These are phyloP conservation scores for Ephestia elutella DNA, from an alignment of 1,140 invertebrate species.

Conservation along the genomic window DNA sequence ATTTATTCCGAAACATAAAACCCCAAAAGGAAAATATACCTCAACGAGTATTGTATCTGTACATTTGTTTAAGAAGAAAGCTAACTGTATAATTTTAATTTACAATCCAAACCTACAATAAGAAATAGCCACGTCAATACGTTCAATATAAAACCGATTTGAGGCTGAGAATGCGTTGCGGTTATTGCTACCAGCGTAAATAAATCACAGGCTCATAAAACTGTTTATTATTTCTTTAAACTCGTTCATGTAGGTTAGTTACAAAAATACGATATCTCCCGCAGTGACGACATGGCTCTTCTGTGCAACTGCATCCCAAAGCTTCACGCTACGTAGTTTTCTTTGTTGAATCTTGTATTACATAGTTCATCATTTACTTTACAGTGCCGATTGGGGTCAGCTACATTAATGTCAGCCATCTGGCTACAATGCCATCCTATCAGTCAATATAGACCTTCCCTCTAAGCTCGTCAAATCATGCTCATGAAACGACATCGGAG, in stretches of 20 bases:
- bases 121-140: background rate
- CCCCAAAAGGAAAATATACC: background rate
- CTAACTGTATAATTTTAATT: too few relatives aligned
- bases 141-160: background rate
- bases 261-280: conserved; percentile 24
- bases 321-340: conserved; percentile 13
- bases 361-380: too few relatives aligned
- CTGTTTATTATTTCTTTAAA: background rate
- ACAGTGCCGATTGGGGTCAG: background rate
- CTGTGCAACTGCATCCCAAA: conserved; percentile 32
- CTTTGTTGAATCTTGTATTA: conserved; percentile 7
- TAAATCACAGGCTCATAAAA: conserved; percentile 4
- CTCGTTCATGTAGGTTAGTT: background rate
- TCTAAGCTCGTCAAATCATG: too few relatives aligned
- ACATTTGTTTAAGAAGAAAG: too few relatives aligned
- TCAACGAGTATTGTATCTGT: too few relatives aligned
- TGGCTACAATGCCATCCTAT: background rate
- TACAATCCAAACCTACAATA: too few relatives aligned
- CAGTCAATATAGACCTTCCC: too few relatives aligned
- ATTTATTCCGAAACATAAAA: background rate
- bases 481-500: too few relatives aligned
- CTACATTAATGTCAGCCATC: background rate
- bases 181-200: background rate
- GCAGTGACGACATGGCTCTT: conserved; percentile 14
- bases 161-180: background rate